These are phyloP conservation scores for Spondyliosoma cantharus DNA, from an alignment of 2,797 vertebrate species.

Conservation along the genomic window DNA sequence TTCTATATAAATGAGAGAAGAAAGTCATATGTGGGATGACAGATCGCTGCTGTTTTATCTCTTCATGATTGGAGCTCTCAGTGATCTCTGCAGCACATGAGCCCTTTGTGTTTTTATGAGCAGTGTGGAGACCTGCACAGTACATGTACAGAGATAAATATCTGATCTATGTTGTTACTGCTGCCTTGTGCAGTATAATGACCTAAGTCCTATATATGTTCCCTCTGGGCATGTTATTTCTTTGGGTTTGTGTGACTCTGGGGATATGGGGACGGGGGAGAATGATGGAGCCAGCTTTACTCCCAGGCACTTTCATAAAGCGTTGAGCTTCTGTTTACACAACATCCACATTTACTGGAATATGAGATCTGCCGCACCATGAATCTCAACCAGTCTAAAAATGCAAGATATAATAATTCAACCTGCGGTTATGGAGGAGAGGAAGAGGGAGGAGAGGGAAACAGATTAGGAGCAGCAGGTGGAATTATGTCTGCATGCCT, in stretches of 20 bases:
- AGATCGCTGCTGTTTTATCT: conserved; percentile 2
- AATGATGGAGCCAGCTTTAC: conserved; percentile 32
- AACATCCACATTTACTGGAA: conserved; percentile 29
- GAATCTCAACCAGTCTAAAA: conserved; percentile 34
- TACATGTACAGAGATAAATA: conserved; percentile 14
- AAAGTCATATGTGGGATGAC: conserved; percentile 13
- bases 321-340: conserved; percentile 14
- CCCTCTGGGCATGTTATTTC: conserved; percentile 24
- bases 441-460: not conserved
- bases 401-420: conserved; percentile 34
- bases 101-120: conserved; percentile 26
- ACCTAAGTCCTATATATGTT: conserved; percentile 12
- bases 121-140: conserved; percentile 16
- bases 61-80: conserved; percentile 18
- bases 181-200: conserved; percentile 23
- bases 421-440: not conserved
- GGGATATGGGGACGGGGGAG: conserved; percentile 15
- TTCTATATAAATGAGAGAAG: conserved; percentile 30
- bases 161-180: conserved; percentile 31
- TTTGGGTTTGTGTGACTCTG: conserved; percentile 38
- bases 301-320: conserved; percentile 41
- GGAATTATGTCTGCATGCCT: conserved; percentile 42
- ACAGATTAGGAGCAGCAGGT: conserved; percentile 30
- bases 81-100: conserved; percentile 35
- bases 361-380: conserved; percentile 15